Evolutionary conservation across 1,140 invertebrate genomes (phyloP), one percentile per base, ranked within the genome.

Genomic region (Tachypleus tridentatus): DNA sequence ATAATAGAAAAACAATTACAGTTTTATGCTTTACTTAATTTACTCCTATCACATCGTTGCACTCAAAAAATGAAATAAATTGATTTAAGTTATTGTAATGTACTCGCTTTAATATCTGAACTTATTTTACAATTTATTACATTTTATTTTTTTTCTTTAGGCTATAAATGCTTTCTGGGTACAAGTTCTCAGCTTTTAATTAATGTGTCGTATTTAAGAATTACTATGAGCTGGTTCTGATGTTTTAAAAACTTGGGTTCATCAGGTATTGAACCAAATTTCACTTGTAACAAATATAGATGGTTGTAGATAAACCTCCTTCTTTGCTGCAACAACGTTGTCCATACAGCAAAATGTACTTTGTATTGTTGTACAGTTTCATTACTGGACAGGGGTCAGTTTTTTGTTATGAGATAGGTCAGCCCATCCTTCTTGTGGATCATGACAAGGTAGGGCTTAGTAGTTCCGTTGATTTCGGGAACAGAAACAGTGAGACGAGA

Each of bases 331-430:
- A n/a, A 57, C 5, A 59, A 57, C 53, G 60, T 65, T 68, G 62
- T 3, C 64, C 65, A 65, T 62, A 68, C 60, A n/a, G 58, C 50
- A 65, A 54, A 58, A 62, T 59, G 56, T 80, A 80, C 57, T 57
- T 57, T 58, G 67, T 68, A 4, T 73, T 71, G 69, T 83, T 84
- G 67, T 82, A 77, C 49, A 83, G 76, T 5, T 79, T 70, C 10
- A 84, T 67, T 65, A 82, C 81, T 29, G 85, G 85, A 72, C 81
- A 76, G 8, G 77, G 70, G 71, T 87, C 84, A 58, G 75, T 71
- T 69, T 83, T n/a, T 79, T 51, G 85, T 74, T 49, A 82, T 78
- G 53, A 86, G 73, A 65, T 80, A 86, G 0, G 78, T 78, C 57
- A 81, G 80, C 49, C 80, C 81, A 67, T 81, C 80, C 10, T 66